Base-by-base conservation (phyloP, 1,140 invertebrate genomes). In the Leptonema lineaticorne region DNA sequence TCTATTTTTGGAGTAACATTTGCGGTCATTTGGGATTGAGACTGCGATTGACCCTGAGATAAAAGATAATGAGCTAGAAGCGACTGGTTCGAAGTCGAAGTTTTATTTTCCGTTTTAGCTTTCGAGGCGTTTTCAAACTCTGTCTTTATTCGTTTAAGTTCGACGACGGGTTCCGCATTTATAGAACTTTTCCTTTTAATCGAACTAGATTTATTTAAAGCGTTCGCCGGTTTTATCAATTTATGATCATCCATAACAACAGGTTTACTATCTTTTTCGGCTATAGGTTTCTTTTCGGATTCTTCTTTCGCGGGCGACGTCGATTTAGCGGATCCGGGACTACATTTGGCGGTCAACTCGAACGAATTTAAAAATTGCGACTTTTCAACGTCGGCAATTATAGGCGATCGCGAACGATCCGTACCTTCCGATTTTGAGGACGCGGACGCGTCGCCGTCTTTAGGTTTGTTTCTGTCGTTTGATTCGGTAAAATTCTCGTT, bases 321-420 rank as follows among this genome's bases (percentile, higher is more conserved):
- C 5, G 70, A 67, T 8, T 28, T 28, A 58, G 77, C 75, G 48
- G 74, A 63, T 28, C 70, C 60, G 16, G 69, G 37, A 65, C 73
- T 78, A 73, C 73, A 81, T 74, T 81, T 84, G 26, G 85, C 80
- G 33, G 81, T 84, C 29, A 86, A 74, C 74, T 85, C 81, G 76
- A 86, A 82, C 20, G 83, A 84, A 75, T 83, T 84, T 30, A 86
- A 75, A 77, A 85, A 86, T 65, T 84, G 81, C 50, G 80, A 83
- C 70, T 86, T 86, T 77, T 85, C 82, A 57, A 79, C 80, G 68
- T 83, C 81, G 18, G 66, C 33, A 3, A 64, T 48, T 24, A 46
- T 3, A 27, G n/a, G 30, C 14, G 29, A 3, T 24, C 20, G 20
- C 20, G 26, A 41, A 3, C 3, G 37, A 7, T 53, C 20, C 11